These are phyloP conservation scores for Neodon shergylaensis DNA, from an alignment of 2,113 vertebrate genomes.

Conservation along the genomic window DNA sequence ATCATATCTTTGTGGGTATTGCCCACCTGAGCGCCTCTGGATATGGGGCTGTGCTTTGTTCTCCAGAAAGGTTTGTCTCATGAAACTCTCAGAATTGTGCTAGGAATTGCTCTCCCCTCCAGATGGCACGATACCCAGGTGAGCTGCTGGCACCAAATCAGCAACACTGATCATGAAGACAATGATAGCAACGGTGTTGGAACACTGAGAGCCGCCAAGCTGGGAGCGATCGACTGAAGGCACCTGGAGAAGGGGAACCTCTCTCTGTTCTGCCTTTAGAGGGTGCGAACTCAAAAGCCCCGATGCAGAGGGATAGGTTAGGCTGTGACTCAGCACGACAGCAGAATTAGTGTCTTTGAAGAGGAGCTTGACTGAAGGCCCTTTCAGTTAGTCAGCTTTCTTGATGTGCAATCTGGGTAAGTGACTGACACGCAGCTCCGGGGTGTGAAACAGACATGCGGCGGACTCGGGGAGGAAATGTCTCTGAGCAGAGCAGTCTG, in stretches of 20 bases:
- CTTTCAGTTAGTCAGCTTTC: background rate
- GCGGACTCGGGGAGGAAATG: background rate
- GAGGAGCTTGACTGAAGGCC: background rate
- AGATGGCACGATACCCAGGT: background rate
- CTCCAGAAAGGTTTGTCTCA: rapidly evolving
- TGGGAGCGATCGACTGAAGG: background rate
- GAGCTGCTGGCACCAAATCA: background rate
- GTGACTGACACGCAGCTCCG: background rate
- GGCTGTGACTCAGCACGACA: background rate
- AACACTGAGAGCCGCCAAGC: background rate
- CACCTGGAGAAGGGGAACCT: background rate
- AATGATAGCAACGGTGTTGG: background rate
- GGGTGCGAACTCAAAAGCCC: background rate
- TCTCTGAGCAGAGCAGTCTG: background rate
- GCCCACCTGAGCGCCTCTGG: background rate
- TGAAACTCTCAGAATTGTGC: background rate
- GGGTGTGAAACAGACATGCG: background rate
- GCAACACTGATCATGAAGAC: background rate
- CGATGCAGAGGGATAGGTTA: background rate
- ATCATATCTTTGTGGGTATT: background rate
- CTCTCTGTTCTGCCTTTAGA: background rate
- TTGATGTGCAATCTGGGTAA: background rate
- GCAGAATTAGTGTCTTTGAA: conserved; percentile 12
- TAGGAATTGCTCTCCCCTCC: background rate
- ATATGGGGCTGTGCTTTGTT: background rate